Evolutionary conservation across 2,888 invertebrate genomes (phyloP).

Genomic region (Sinhomidia bicolor): DNA sequence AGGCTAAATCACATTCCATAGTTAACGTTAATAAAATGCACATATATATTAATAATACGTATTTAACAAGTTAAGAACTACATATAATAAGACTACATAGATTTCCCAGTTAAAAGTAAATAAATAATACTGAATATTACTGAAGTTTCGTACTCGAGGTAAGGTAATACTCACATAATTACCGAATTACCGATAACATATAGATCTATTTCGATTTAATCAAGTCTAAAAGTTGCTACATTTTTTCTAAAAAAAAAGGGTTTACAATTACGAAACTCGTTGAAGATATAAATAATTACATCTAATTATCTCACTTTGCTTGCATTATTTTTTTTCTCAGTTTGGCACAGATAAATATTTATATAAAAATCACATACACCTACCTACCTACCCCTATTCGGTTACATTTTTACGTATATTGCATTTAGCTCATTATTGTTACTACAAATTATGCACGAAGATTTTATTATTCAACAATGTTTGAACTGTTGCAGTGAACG

Average conservation of each 20-base stretch:
- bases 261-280: not conserved
- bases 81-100: not conserved
- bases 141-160: not conserved
- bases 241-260: not conserved
- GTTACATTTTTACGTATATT: not conserved
- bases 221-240: not conserved
- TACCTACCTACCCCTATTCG: not conserved
- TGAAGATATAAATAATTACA: too few relatives aligned
- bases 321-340: not conserved
- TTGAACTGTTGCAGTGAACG: too few relatives aligned
- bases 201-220: not conserved
- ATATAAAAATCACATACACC: slow-evolving; percentile 5
- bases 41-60: too few relatives aligned
- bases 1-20: not conserved
- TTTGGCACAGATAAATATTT: not conserved
- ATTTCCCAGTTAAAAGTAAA: not conserved
- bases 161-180: not conserved
- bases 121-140: slow-evolving; percentile 3
- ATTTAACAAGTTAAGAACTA: not conserved
- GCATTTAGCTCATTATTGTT: not conserved
- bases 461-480: too few relatives aligned
- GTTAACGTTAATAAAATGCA: not conserved
- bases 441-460: too few relatives aligned
- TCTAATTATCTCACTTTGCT: too few relatives aligned
- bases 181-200: not conserved